Conservation (phyloP, 2,797 vertebrate species). For the Amblyraja radiata region DNA sequence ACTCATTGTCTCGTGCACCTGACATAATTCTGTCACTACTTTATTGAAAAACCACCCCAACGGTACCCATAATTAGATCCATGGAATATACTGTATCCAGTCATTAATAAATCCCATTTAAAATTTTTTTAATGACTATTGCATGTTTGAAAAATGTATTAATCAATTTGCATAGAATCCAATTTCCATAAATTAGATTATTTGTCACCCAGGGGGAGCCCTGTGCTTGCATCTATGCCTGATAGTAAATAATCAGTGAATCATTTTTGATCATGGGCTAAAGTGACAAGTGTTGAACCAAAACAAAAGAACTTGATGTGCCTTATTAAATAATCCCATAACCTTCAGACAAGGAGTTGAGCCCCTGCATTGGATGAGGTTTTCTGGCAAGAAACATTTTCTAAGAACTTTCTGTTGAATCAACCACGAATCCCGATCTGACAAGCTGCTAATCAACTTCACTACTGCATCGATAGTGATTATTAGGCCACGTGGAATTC, state of each 20-base stretch:
- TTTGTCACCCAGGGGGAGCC: no score
- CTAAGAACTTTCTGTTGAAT: neutral
- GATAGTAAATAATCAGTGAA: neutral
- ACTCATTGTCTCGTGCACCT: no score
- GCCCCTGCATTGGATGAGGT: neutral
- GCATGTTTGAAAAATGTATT: no score
- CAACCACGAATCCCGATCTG: neutral
- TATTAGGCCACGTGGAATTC: neutral
- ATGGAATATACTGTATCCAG: no score
- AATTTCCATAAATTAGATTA: no score
- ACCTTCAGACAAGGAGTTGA: neutral
- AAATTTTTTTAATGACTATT: no score
- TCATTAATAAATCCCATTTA: no score
- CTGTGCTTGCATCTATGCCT: neutral
- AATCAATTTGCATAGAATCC: no score
- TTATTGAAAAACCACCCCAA: no score
- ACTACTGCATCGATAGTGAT: neutral
- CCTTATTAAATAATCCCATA: neutral
- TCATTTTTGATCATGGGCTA: neutral
- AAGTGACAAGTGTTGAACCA: neutral
- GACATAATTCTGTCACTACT: no score
- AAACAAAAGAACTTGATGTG: neutral
- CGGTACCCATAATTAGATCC: no score
- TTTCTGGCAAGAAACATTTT: neutral
- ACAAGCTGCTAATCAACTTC: neutral